phyloP scores from a whole-genome alignment of 2,797 vertebrate species.

The Platalea minor region DNA sequence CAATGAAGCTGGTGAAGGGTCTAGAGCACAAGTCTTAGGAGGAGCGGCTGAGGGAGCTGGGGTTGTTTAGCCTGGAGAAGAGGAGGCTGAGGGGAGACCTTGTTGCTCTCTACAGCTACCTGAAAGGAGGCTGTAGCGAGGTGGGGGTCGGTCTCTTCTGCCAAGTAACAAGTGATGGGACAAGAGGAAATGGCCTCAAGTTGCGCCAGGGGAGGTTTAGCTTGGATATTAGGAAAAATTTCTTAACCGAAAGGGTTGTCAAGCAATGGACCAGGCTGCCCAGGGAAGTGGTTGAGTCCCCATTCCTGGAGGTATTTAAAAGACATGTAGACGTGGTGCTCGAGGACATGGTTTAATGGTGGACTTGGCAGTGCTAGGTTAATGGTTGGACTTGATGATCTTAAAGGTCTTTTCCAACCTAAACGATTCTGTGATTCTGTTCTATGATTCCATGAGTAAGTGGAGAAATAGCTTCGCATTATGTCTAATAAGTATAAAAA shows the following conservation, averaged over 20 bases:
- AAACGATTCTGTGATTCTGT: neutral
- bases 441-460: neutral
- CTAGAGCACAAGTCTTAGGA: neutral
- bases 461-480: neutral
- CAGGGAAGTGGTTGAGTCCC: neutral
- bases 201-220: neutral
- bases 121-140: neutral
- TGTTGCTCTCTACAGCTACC: neutral
- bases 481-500: neutral
- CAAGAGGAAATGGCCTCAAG: neutral
- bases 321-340: neutral
- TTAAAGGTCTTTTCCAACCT: neutral
- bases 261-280: neutral
- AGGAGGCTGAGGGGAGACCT: neutral
- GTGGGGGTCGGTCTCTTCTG: neutral
- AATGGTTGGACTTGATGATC: neutral
- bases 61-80: neutral
- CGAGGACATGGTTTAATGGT: neutral
- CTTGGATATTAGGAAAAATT: neutral
- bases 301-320: neutral
- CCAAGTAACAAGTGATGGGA: neutral
- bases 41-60: neutral
- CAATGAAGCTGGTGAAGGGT: neutral
- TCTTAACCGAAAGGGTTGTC: neutral
- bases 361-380: neutral